Conservation (phyloP, 1,140 invertebrate genomes). For the Drosophila ficusphila region DNA sequence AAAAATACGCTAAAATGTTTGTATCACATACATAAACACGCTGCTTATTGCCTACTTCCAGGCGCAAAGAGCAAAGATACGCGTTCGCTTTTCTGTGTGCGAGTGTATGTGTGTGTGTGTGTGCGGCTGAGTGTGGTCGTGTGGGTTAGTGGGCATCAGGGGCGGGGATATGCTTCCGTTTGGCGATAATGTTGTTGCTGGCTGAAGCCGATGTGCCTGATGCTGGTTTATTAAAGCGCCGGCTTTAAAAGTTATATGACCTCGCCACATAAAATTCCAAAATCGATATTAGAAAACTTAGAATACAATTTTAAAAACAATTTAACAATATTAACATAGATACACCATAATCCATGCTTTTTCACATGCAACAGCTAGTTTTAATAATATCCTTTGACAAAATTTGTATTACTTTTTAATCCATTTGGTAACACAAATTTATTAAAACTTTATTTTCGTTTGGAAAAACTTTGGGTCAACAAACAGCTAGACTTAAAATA, state of each 20-base stretch:
- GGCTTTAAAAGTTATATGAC: conserved; percentile 23
- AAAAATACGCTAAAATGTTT: conserved; percentile 83
- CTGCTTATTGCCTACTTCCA: conserved; percentile 77
- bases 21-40: conserved; percentile 73
- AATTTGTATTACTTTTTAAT: background rate
- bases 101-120: background rate
- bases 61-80: conserved; percentile 39
- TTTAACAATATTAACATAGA: background rate
- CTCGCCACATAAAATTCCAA: background rate
- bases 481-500: too few relatives aligned
- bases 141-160: background rate
- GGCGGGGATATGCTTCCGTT: conserved; percentile 57
- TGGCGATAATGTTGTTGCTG: conserved; percentile 38
- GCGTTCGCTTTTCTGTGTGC: background rate
- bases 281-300: background rate
- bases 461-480: too few relatives aligned
- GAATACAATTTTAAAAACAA: background rate
- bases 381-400: background rate
- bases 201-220: conserved; percentile 2
- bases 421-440: too few relatives aligned
- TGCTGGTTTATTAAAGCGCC: conserved; percentile 48
- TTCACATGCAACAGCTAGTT: background rate
- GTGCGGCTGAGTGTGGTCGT: background rate
- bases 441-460: too few relatives aligned
- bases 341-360: background rate